Conservation (phyloP, 64 coral and sea anemone genomes). For the Actinia equina region DNA sequence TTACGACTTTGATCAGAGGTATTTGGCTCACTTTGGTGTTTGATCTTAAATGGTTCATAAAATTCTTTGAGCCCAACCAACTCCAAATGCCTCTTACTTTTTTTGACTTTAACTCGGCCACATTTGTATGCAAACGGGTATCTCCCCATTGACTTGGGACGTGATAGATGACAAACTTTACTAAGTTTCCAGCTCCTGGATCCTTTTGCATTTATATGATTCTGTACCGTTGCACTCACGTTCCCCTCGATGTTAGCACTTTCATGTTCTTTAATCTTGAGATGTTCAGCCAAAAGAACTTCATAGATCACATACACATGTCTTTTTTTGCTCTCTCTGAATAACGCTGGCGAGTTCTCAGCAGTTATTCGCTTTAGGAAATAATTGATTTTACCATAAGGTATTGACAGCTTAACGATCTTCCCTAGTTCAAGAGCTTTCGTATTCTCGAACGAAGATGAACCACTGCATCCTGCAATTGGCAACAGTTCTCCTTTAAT, state of each 20-base stretch:
- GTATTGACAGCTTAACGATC: neutral
- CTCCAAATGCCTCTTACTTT: neutral
- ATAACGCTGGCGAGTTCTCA: neutral
- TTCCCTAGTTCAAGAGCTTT: neutral
- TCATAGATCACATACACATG: neutral
- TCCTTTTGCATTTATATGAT: too few species aligned
- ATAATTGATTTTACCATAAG: neutral
- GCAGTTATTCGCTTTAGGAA: neutral
- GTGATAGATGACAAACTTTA: neutral
- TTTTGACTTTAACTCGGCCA: neutral
- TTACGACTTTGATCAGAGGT: too few species aligned
- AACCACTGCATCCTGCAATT: neutral
- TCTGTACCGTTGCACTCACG: neutral
- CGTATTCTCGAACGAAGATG: neutral
- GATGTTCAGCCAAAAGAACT: neutral
- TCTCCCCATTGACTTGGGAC: neutral
- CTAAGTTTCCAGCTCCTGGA: neutral
- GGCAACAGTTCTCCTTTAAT: neutral
- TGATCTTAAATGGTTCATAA: neutral
- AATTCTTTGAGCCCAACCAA: neutral
- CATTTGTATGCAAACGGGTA: neutral
- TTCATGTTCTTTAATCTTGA: neutral
- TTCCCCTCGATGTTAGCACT: neutral
- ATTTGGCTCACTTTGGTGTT: too few species aligned
- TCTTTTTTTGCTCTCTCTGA: neutral